These are phyloP conservation scores for Drosophila neonasuta DNA, from an alignment of 2,888 invertebrate species.

Conservation along the genomic window DNA sequence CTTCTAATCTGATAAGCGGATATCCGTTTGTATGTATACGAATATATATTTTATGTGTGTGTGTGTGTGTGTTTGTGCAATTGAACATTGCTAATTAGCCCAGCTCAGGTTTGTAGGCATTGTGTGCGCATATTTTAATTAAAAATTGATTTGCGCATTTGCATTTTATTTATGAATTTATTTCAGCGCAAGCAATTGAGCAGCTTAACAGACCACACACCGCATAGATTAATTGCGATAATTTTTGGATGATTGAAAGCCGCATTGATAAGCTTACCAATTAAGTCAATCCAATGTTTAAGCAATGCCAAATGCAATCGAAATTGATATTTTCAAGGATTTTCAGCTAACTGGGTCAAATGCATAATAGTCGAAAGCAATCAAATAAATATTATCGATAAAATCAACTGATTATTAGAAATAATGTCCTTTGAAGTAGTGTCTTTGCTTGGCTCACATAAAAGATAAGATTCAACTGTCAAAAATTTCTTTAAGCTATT, in stretches of 20 bases:
- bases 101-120: slow-evolving; percentile 19
- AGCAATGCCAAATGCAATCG: background rate
- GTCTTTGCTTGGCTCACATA: no score
- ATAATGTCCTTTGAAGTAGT: no score
- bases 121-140: slow-evolving; percentile 62
- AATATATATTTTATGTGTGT: slow-evolving; percentile 7
- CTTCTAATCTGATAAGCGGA: slow-evolving; percentile 65
- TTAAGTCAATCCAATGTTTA: slow-evolving; percentile 9
- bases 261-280: slow-evolving; percentile 33
- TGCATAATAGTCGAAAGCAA: background rate
- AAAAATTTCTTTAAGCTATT: no score
- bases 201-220: slow-evolving; percentile 36
- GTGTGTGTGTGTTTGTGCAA: slow-evolving; percentile 1
- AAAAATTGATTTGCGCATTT: slow-evolving; percentile 69
- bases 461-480: no score
- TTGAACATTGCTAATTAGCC: slow-evolving; percentile 52
- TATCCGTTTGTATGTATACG: slow-evolving; percentile 42
- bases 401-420: no score
- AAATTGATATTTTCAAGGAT: background rate
- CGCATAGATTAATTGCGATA: slow-evolving; percentile 39
- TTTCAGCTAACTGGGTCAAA: background rate
- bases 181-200: slow-evolving; percentile 36
- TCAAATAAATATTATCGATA: no score
- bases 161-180: slow-evolving; percentile 68
- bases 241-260: slow-evolving; percentile 29